Evolutionary conservation across 2,113 vertebrate genomes (phyloP).

Genomic region (Hemicordylus capensis): DNA sequence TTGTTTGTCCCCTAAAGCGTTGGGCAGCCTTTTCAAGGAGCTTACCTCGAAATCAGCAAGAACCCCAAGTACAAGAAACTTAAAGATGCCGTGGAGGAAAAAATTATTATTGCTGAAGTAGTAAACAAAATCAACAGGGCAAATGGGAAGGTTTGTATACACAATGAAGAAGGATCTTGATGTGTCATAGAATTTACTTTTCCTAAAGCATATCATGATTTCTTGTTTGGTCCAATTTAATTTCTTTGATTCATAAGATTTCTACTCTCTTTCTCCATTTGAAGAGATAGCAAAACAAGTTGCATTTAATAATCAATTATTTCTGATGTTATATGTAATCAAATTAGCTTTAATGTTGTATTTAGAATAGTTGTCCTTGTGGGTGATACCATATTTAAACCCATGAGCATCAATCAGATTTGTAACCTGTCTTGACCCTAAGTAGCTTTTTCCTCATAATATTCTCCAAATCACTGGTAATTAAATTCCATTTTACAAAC

Average conservation of each 20-base stretch:
- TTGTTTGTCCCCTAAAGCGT: slow-evolving; percentile 76
- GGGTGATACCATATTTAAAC: not conserved
- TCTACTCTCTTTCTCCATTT: not conserved
- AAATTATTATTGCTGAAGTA: slow-evolving; percentile 93
- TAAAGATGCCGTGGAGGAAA: slow-evolving; percentile 89
- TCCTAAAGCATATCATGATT: not conserved
- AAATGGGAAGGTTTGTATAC: slow-evolving; percentile 90
- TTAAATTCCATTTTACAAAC: not conserved
- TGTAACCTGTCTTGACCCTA: not conserved
- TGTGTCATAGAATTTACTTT: not conserved
- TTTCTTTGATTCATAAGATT: not conserved
- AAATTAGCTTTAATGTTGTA: not conserved
- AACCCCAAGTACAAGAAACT: slow-evolving; percentile 98
- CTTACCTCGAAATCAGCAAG: slow-evolving; percentile 95
- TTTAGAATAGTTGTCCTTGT: not conserved
- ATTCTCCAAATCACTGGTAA: not conserved
- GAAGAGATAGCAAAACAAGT: not conserved
- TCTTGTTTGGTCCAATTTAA: fast-evolving
- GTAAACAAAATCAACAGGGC: slow-evolving; percentile 98
- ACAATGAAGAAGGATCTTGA: not conserved
- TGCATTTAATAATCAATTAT: not conserved
- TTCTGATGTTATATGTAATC: not conserved
- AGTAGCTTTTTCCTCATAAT: not conserved
- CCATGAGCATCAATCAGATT: fast-evolving
- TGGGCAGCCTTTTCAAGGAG: slow-evolving; percentile 94